A percentile compares a stretch with the other conserved stretches of the same genome.
phyloP scores from a whole-genome alignment of 2,888 invertebrate species.

The Troides helena region DNA sequence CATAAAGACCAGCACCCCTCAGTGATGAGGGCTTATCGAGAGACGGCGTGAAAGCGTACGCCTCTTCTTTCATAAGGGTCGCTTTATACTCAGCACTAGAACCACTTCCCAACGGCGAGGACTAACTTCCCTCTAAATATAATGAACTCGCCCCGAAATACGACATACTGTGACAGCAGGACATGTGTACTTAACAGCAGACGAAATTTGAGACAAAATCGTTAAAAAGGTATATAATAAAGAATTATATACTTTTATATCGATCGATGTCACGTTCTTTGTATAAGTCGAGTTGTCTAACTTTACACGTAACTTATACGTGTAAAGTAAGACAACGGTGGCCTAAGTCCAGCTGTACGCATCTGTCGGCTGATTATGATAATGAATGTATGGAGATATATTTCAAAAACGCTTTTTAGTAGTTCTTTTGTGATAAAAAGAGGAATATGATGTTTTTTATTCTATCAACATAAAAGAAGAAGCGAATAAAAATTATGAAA shows the following conservation, averaged over 20 bases:
- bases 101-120: constrained; percentile 56
- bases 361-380: no score
- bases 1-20: constrained; percentile 45
- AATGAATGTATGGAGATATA: not conserved
- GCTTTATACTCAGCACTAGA: constrained; percentile 67
- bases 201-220: constrained; percentile 11
- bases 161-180: constrained; percentile 5
- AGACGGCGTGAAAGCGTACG: constrained; percentile 58
- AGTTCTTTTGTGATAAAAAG: no score
- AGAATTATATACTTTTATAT: no score
- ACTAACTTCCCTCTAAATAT: constrained; percentile 51
- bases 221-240: constrained; percentile 13
- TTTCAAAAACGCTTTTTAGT: no score
- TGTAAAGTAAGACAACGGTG: no score
- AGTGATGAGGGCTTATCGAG: constrained; percentile 62
- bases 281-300: no score
- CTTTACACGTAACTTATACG: not conserved
- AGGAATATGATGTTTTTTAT: no score
- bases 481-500: no score
- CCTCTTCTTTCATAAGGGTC: constrained; percentile 64
- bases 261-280: no score
- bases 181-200: constrained; percentile 9
- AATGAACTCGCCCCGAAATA: constrained; percentile 38
- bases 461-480: no score
- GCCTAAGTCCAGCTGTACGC: no score